These are phyloP conservation scores for Nephrotoma guestfalica DNA, from an alignment of 2,888 invertebrate species.

Conservation along the genomic window DNA sequence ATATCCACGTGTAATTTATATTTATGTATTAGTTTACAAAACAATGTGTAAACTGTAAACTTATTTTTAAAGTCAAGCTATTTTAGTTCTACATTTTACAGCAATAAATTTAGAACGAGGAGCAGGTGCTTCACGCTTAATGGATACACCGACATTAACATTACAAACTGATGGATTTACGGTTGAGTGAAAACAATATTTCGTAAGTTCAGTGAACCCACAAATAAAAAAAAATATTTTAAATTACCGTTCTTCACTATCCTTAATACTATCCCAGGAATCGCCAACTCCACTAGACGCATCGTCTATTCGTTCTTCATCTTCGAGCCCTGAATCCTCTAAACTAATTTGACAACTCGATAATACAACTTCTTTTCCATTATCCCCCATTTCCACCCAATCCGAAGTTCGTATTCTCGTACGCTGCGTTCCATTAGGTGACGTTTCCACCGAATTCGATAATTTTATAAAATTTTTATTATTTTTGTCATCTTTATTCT, in stretches of 20 bases:
- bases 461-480: background rate
- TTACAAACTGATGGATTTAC: background rate
- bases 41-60: background rate
- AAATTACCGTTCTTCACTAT: conserved; percentile 21
- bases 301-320: conserved; percentile 29
- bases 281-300: conserved; percentile 31
- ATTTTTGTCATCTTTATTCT: background rate
- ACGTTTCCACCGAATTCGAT: conserved; percentile 21
- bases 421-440: conserved; percentile 30
- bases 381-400: conserved; percentile 40
- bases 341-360: conserved; percentile 43
- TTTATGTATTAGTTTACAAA: background rate
- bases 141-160: background rate
- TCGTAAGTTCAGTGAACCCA: background rate
- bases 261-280: conserved; percentile 33
- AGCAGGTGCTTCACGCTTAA: background rate
- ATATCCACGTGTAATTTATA: background rate
- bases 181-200: background rate
- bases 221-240: background rate
- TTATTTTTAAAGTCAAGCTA: background rate
- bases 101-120: background rate
- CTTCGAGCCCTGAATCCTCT: conserved; percentile 35
- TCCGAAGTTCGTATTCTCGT: conserved; percentile 34
- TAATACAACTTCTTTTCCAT: conserved; percentile 38
- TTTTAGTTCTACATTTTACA: background rate